Base-by-base conservation (phyloP, 2,888 invertebrate species). In the Alloscopus bannaensis region DNA sequence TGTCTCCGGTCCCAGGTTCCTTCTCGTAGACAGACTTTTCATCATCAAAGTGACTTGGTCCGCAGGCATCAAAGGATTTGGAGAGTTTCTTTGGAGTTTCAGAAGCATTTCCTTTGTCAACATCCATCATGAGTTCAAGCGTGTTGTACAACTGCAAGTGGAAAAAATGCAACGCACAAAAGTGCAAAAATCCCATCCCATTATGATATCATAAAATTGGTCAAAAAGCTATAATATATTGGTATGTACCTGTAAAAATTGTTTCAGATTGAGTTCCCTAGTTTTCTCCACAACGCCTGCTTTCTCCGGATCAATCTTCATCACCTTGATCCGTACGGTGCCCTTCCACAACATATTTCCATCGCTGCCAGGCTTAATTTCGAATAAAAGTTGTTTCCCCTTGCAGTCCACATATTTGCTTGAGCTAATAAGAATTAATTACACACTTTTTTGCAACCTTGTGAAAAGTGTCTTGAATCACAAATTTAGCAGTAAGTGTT, bases 341-440 rank as follows among this genome's bases (percentile, higher is more conserved):
- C 91, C 92, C 87, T 92, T 93, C 93, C 93, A 93, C 40, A 93
- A 88, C 0, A 92, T 90, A 22, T 71, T 75, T 0, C 90, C 89
- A 87, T 93, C 92, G 2, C 92, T 91, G 2, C 92, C 92, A 82
- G 90, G 90, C 86, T 92, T 92, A 1, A 93, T 90, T 57, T 91
- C 90, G 88, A 93, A 93, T 45, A 92, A 88, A 29, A 93, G 87
- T 86, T 91, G 91, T 86, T 92, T 92, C 0, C 92, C 92, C 85
- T 90, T 89, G 3, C 89, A 88, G 87, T 92, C 92, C 80, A 91
- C 89, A 85, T 91, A 92, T 85, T 91, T 90, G 79, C 90, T 89
- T 0, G 92, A 91, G 76, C 92, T 92, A 29, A 6, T 62, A 42
- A 42, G 22, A n/a, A 69, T 20, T 57, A 60, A 18, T 36, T 36